Conservation (phyloP, 2,888 invertebrate genomes). For the Ochropleura plecta region DNA sequence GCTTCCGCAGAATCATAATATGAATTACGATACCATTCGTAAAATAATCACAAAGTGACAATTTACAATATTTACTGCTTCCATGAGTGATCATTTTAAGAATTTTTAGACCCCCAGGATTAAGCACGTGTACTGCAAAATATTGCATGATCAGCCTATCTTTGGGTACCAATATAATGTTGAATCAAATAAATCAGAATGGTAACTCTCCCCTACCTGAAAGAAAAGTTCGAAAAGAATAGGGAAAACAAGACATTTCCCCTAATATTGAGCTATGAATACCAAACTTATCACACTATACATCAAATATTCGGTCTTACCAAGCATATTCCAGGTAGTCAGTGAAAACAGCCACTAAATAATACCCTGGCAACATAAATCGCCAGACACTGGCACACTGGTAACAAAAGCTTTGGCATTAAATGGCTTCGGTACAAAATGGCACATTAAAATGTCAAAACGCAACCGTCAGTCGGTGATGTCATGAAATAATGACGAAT, state of each 20-base stretch:
- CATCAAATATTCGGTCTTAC: constrained; percentile 53
- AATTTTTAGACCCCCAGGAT: too few relatives aligned
- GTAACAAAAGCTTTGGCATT: constrained; percentile 82
- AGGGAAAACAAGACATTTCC: constrained; percentile 15
- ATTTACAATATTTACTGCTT: too few relatives aligned
- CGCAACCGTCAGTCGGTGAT: constrained; percentile 69
- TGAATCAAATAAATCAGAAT: neutral
- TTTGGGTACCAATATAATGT: too few relatives aligned
- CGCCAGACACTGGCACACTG: constrained; percentile 67
- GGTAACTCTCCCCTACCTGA: neutral
- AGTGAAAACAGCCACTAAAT: constrained; percentile 74
- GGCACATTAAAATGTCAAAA: constrained; percentile 86
- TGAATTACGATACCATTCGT: too few relatives aligned
- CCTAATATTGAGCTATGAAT: constrained; percentile 29
- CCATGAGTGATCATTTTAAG: too few relatives aligned
- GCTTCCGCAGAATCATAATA: too few relatives aligned
- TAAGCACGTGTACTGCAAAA: too few relatives aligned
- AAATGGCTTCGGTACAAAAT: constrained; percentile 76
- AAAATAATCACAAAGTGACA: too few relatives aligned
- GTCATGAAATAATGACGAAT: constrained; percentile 66
- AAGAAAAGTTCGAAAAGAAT: constrained; percentile 8
- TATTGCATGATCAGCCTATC: too few relatives aligned
- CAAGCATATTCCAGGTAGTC: constrained; percentile 64
- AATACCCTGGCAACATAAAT: constrained; percentile 77
- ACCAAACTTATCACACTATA: constrained; percentile 47